A percentile compares a stretch with the other conserved stretches of the same genome.
Conservation (phyloP, 2,888 invertebrate genomes). For the Carabus problematicus region DNA sequence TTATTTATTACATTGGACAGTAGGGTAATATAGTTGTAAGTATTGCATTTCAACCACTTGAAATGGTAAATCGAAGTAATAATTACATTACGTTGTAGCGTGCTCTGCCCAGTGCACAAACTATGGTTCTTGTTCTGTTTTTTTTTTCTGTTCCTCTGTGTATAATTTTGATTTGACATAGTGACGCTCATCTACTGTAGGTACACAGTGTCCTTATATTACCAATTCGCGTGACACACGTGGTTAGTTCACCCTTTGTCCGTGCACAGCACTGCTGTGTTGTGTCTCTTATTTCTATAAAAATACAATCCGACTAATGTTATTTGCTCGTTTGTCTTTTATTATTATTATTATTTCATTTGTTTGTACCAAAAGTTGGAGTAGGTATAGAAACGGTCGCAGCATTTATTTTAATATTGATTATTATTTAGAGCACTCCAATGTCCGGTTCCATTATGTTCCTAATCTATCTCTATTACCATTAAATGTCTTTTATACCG, state of each 20-base stretch:
- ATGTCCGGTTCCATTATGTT: slow-evolving; percentile 9
- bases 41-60: too few species aligned
- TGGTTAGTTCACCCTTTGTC: slow-evolving; percentile 26
- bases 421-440: slow-evolving; percentile 9
- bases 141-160: neutral
- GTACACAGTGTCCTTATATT: slow-evolving; percentile 12
- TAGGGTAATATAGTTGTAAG: too few species aligned
- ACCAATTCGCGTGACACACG: slow-evolving; percentile 22
- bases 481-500: slow-evolving; percentile 29
- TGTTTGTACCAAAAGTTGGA: slow-evolving; percentile 36
- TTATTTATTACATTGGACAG: too few species aligned
- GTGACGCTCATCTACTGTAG: neutral
- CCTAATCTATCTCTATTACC: slow-evolving; percentile 29
- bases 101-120: too few species aligned
- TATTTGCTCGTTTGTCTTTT: slow-evolving; percentile 32
- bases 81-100: slow-evolving; percentile 3
- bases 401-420: slow-evolving; percentile 29
- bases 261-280: slow-evolving; percentile 17
- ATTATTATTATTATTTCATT: slow-evolving; percentile 27
- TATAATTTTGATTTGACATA: slow-evolving; percentile 28
- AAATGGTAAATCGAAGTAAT: slow-evolving; percentile 20
- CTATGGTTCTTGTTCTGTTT: too few species aligned
- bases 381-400: slow-evolving; percentile 30
- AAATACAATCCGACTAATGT: slow-evolving; percentile 36
- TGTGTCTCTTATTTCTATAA: slow-evolving; percentile 22